These are phyloP conservation scores for Pogonocherus hispidulus DNA, from an alignment of 2,888 invertebrate genomes.

Conservation along the genomic window DNA sequence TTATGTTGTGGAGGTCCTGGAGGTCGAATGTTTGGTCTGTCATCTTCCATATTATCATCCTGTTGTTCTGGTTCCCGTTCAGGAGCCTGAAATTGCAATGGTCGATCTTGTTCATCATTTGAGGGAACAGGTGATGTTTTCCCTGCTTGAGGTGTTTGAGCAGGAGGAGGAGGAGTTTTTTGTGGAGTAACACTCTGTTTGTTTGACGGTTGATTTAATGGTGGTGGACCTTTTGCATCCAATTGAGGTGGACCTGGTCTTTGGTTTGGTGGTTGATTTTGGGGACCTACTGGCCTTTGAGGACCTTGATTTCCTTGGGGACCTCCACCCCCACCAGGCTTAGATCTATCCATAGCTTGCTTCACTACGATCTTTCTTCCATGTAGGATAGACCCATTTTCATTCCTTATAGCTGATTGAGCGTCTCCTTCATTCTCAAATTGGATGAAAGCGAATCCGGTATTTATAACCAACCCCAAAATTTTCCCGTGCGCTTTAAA, in stretches of 20 bases:
- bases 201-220: neutral
- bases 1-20: constrained; percentile 47
- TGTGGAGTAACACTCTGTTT: neutral
- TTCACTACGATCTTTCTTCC: constrained; percentile 80
- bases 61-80: constrained; percentile 37
- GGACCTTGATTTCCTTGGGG: constrained; percentile 33
- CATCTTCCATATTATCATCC: constrained; percentile 45
- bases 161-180: constrained; percentile 24
- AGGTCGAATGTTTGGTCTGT: constrained; percentile 51
- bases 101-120: neutral
- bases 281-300: constrained; percentile 13
- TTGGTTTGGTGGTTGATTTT: constrained; percentile 1
- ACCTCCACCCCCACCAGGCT: constrained; percentile 9
- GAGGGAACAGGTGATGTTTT: constrained; percentile 18
- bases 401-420: constrained; percentile 79
- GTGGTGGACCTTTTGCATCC: constrained; percentile 16
- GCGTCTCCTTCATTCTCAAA: constrained; percentile 83
- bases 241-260: neutral
- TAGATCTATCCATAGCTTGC: constrained; percentile 70
- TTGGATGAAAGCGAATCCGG: constrained; percentile 91
- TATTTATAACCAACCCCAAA: constrained; percentile 78
- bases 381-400: constrained; percentile 79
- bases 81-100: constrained; percentile 27
- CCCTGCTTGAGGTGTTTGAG: constrained; percentile 28
- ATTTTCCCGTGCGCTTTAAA: constrained; percentile 83